These are phyloP conservation scores for Megaleporinus macrocephalus DNA, from an alignment of 2,113 vertebrate genomes.

Conservation along the genomic window DNA sequence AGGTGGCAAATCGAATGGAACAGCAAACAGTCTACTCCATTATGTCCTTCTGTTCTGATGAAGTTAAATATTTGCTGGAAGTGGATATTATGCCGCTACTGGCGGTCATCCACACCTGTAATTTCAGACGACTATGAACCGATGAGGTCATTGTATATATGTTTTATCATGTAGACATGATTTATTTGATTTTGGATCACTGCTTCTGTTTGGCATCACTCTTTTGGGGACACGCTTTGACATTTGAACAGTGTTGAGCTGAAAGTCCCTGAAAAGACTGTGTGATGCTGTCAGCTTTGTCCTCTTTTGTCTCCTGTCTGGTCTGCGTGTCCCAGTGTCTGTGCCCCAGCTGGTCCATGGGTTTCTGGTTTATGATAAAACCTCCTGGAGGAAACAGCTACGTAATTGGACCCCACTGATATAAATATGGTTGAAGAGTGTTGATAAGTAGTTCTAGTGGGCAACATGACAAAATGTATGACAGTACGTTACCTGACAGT, in stretches of 20 bases:
- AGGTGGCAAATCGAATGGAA: slow-evolving; percentile 6
- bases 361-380: neutral
- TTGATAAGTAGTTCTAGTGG: too few relatives aligned
- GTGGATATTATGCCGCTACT: neutral
- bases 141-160: neutral
- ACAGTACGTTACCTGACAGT: too few relatives aligned
- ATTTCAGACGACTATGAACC: neutral
- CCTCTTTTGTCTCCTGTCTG: too few relatives aligned
- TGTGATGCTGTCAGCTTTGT: neutral
- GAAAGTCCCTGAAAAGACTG: neutral
- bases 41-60: neutral
- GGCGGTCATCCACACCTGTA: neutral
- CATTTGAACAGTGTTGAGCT: neutral
- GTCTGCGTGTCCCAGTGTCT: too few relatives aligned
- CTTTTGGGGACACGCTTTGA: neutral
- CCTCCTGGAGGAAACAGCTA: too few relatives aligned
- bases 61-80: neutral
- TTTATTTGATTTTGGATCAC: neutral
- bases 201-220: neutral
- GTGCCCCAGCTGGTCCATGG: too few relatives aligned
- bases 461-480: too few relatives aligned
- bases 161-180: neutral
- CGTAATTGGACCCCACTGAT: too few relatives aligned
- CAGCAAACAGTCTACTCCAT: neutral
- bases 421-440: too few relatives aligned